A percentile compares a stretch with the other conserved stretches of the same genome.
These are phyloP conservation scores for Danio jaintianensis DNA, from an alignment of 2,797 vertebrate genomes.

Conservation along the genomic window DNA sequence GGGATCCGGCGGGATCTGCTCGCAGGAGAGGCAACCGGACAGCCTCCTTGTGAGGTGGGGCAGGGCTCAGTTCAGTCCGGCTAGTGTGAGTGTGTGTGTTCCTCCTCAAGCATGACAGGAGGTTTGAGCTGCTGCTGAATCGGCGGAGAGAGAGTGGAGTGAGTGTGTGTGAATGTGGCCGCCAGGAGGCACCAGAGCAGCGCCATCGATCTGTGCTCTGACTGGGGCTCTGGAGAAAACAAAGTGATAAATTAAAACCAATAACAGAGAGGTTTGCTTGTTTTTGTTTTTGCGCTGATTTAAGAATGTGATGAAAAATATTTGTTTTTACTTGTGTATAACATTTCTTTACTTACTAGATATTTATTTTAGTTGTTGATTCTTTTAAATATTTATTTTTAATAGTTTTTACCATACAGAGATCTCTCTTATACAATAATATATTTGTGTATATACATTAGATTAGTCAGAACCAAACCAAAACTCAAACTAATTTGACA, in stretches of 20 bases:
- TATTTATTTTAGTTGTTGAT: too few relatives aligned
- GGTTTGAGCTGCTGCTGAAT: constrained; percentile 8
- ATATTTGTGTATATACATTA: too few relatives aligned
- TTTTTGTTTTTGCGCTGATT: background rate
- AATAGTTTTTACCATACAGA: too few relatives aligned
- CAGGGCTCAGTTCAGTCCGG: constrained; percentile 36
- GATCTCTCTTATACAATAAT: too few relatives aligned
- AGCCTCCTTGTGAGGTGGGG: constrained; percentile 24
- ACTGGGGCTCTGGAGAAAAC: background rate
- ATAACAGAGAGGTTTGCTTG: too few relatives aligned
- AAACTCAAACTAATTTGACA: too few relatives aligned
- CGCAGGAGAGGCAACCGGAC: constrained; percentile 13
- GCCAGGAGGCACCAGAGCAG: background rate
- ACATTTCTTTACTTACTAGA: too few relatives aligned
- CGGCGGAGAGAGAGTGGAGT: background rate
- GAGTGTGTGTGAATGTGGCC: background rate
- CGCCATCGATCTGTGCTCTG: background rate
- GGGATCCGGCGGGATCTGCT: constrained; percentile 7
- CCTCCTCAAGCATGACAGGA: constrained; percentile 37
- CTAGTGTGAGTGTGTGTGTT: constrained; percentile 8
- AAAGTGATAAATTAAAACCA: constrained; percentile 1
- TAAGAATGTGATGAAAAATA: background rate
- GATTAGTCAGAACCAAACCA: too few relatives aligned
- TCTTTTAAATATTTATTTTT: too few relatives aligned
- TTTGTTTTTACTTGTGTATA: background rate